Percentiles rank a stretch among this genome's conserved stretches.
Evolutionary conservation across 2,888 invertebrate species (phyloP).

Genomic region (Heliconius ethilla): DNA sequence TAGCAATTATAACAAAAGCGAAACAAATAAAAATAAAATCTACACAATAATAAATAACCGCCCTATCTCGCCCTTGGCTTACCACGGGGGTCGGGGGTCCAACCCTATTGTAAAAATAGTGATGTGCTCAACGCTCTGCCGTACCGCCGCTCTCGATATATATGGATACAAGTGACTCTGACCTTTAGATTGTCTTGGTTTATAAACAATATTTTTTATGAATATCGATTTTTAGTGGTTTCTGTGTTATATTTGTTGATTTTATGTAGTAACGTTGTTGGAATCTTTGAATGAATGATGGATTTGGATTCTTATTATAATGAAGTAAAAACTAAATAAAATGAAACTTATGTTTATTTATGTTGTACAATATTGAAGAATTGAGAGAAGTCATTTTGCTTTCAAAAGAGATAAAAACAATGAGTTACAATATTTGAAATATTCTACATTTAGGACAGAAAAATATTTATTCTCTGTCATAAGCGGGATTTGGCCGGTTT

Average conservation of each 20-base stretch:
- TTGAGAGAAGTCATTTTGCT: too few relatives aligned
- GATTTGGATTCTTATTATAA: not conserved
- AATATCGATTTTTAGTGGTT: conserved; percentile 8
- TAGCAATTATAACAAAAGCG: conserved; percentile 65
- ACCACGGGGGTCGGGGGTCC: conserved; percentile 59
- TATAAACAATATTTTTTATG: conserved; percentile 36
- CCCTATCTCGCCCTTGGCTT: conserved; percentile 59
- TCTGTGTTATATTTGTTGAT: not conserved
- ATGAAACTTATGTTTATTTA: not conserved
- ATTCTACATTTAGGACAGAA: too few relatives aligned
- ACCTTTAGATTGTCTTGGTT: conserved; percentile 43
- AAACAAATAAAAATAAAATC: conserved; percentile 76
- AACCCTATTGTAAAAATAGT: conserved; percentile 60
- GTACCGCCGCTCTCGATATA: conserved; percentile 55
- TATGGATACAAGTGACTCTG: conserved; percentile 48
- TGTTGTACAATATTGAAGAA: too few relatives aligned
- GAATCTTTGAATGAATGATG: not conserved
- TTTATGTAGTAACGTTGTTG: not conserved
- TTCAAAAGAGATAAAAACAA: too few relatives aligned
- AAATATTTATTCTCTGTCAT: too few relatives aligned
- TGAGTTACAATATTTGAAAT: too few relatives aligned
- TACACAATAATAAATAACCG: conserved; percentile 69
- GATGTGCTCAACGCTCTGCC: conserved; percentile 49
- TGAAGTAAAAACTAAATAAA: not conserved
- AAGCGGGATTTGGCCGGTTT: too few relatives aligned